phyloP scores from a whole-genome alignment of 2,113 vertebrate species.

The Myrmecobius fasciatus region DNA sequence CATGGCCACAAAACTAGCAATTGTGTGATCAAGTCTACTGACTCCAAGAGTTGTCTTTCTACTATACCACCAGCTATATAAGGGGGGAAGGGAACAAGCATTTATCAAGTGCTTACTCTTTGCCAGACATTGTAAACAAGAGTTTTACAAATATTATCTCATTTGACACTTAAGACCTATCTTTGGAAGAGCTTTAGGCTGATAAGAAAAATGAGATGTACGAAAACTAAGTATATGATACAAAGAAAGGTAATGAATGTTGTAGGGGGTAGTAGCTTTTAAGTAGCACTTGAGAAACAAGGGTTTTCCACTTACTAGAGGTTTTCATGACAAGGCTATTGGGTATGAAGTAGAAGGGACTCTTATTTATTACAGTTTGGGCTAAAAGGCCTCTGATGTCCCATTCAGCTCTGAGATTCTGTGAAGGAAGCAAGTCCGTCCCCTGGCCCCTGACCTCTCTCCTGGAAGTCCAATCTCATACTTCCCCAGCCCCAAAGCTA shows the following conservation, averaged over 20 bases:
- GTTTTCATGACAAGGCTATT: neutral
- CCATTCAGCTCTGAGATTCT: neutral
- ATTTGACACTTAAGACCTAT: neutral
- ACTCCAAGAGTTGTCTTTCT: neutral
- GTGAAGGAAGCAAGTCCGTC: accelerated
- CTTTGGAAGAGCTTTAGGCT: neutral
- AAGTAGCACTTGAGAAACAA: neutral
- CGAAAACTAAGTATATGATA: neutral
- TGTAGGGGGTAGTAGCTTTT: neutral
- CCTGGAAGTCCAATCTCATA: neutral
- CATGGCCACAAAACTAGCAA: neutral
- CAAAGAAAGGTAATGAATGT: neutral
- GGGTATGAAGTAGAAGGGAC: neutral
- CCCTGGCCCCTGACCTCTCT: neutral
- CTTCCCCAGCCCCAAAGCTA: neutral
- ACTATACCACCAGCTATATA: neutral
- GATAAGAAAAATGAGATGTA: neutral
- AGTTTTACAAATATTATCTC: neutral
- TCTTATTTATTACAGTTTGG: neutral
- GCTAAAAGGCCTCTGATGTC: neutral
- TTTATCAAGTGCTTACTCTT: neutral
- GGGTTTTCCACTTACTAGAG: neutral
- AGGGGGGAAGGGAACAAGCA: neutral
- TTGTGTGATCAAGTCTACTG: neutral
- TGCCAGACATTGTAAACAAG: neutral